Base-by-base conservation (phyloP, 1,140 invertebrate genomes). In the Macrosteles quadrilineatus region DNA sequence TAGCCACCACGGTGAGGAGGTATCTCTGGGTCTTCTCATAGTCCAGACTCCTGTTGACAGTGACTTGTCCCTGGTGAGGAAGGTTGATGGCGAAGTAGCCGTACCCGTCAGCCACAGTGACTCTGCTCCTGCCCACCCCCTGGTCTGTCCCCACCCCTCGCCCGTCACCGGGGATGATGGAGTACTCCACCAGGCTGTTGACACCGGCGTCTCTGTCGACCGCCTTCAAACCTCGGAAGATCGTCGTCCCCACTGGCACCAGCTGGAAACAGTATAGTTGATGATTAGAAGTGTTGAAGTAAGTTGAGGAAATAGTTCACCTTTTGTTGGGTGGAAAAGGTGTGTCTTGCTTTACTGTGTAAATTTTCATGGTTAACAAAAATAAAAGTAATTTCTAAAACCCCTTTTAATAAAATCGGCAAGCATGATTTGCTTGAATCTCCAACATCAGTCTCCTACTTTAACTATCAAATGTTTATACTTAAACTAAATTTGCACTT, bases 21-120 rank as follows among this genome's bases (percentile, higher is more conserved):
- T 94, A 96, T 74, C 91, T 87, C 78, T 94, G 89, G n/a, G 89
- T 92, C 77, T 87, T 90, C 79, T 97, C 94, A 80, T 90, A 97
- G 82, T 97, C 94, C 74, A 97, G 83, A 29, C 88, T 93, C 74
- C 91, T 88, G 76, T 92, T 93, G n/a, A 97, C 88, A 9, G 92
- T 94, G 70, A 97, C 88, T 76, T 93, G 90, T 70, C 94, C 94
- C 80, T 95, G 93, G 81, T 96, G 93, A 4, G 94, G 93, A 75
- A 93, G 85, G 66, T 92, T 91, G 80, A 95, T 95, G 68, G 88
- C 86, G 80, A 96, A 95, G 76, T 86, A 90, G 21, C 88, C 88
- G 78, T 88, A 92, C n/a, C 93, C 93, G 80, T 96, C 93, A 4
- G 87, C 89, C 19, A 84, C 87, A 27, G 83, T 86, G 53, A 88